Conservation (phyloP, 2,113 vertebrate species). For the Gambusia affinis region DNA sequence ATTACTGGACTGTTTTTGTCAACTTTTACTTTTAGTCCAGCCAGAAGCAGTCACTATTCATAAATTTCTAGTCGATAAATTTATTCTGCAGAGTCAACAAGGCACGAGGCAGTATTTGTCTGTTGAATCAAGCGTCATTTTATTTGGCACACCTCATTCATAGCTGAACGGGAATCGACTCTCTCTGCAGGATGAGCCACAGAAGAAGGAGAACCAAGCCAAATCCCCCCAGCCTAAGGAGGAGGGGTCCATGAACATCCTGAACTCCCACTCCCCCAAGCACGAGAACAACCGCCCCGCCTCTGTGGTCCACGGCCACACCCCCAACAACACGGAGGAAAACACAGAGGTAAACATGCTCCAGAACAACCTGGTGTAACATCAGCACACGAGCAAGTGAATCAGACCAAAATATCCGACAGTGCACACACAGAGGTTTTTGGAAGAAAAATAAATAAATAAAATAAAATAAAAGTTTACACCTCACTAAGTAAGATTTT, state of each 20-base stretch:
- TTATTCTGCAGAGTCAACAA: neutral
- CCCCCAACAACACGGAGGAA: conserved; percentile 69
- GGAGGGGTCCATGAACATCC: conserved; percentile 90
- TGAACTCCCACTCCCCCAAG: conserved; percentile 90
- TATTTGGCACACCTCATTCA: neutral
- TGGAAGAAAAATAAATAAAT: conserved; percentile 17
- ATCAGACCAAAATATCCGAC: conserved; percentile 38
- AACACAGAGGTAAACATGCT: conserved; percentile 87
- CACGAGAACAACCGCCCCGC: conserved; percentile 84
- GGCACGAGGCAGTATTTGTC: neutral
- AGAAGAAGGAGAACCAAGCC: conserved; percentile 88
- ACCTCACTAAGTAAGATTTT: conserved; percentile 39
- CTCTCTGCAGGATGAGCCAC: conserved; percentile 82
- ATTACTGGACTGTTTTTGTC: neutral
- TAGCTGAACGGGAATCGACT: conserved; percentile 25
- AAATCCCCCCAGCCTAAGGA: conserved; percentile 89
- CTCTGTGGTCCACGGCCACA: conserved; percentile 61
- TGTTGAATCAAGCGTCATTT: neutral
- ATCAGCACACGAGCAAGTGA: conserved; percentile 15
- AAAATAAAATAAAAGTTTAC: conserved; percentile 27
- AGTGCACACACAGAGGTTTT: conserved; percentile 25
- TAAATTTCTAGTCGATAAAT: neutral
- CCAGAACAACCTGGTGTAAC: conserved; percentile 92
- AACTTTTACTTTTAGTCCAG: neutral
- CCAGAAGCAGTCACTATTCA: neutral